Base-by-base conservation (phyloP, 2,888 invertebrate species). In the Dasysyrphus tricinctus region DNA sequence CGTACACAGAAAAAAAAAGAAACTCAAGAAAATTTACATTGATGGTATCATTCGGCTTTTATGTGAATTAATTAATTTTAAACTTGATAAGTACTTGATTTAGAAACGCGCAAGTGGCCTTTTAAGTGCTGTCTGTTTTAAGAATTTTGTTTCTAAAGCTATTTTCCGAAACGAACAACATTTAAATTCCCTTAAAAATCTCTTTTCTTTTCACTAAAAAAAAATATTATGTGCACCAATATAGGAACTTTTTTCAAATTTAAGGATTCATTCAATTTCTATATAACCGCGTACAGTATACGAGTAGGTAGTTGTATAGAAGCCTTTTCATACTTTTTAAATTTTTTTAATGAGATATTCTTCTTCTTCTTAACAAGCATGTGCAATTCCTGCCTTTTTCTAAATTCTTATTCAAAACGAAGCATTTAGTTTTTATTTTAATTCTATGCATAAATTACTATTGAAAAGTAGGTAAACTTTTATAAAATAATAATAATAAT, bases 401-500 rank as follows among this genome's bases (percentile, higher is more conserved):
- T 51, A 9, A 24, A 61, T 59, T 6, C n/a, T 57, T 32, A 57
- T 29, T 59, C 70, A 57, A 78, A 79, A 51, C 29, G 34, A 65
- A 72, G 49, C 51, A 75, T 83, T 70, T 56, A 61, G 34, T 67
- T 67, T 49, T 51, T 69, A 51, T 24, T 8, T 39, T 14, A 8
- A 39, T 69, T 54, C 14, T 24, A 16, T 54, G n/a, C 54, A 39
- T 1, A 65, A 47, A 47, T 61, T 39, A 39, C n/a, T n/a, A n/a
- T n/a, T 63, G 8, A 72, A 44, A 67, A 69, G 44, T 29, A 32
- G 14, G 11, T 63, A 42, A 47, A 67, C 14, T 65, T 77, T 49
- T 47, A 32, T 47, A 65, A 39, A 39, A 59, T 42, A 19, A 34
- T 34, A 74, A 61, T 70, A 73, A 76, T 73, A 80, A 63, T 80